Percentiles rank a stretch among this genome's conserved stretches.
Conservation (phyloP, 2,797 vertebrate genomes). For the Sebastes cheni region DNA sequence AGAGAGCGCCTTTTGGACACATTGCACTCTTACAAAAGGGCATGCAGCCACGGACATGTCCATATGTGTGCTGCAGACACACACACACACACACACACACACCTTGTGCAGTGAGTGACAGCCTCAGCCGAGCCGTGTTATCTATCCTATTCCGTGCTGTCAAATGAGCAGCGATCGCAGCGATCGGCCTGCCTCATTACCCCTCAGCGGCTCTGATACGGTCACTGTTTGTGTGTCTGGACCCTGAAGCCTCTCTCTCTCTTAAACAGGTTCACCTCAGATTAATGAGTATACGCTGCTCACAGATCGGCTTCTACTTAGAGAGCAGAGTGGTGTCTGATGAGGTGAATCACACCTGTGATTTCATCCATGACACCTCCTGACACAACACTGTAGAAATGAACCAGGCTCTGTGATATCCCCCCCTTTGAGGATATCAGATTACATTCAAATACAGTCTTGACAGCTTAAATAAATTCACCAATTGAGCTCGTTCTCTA, state of each 20-base stretch:
- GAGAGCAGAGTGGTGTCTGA: slow-evolving; percentile 8
- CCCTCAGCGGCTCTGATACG: slow-evolving; percentile 12
- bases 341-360: neutral
- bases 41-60: slow-evolving; percentile 15
- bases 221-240: neutral
- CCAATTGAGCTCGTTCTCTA: neutral
- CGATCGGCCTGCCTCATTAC: slow-evolving; percentile 33
- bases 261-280: slow-evolving; percentile 22
- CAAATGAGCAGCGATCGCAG: neutral
- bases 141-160: slow-evolving; percentile 25
- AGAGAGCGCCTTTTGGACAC: slow-evolving; percentile 26
- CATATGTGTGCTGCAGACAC: slow-evolving; percentile 16
- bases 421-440: neutral
- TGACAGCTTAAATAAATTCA: slow-evolving; percentile 18
- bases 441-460: slow-evolving; percentile 1
- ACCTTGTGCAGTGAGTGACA: neutral
- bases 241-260: neutral
- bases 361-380: neutral
- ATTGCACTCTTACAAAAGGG: slow-evolving; percentile 28
- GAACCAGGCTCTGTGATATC: neutral
- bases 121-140: neutral
- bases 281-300: slow-evolving; percentile 31
- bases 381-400: neutral
- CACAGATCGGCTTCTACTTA: neutral
- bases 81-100: neutral